phyloP scores from a whole-genome alignment of 2,888 invertebrate genomes.

The Melieria omissa region DNA sequence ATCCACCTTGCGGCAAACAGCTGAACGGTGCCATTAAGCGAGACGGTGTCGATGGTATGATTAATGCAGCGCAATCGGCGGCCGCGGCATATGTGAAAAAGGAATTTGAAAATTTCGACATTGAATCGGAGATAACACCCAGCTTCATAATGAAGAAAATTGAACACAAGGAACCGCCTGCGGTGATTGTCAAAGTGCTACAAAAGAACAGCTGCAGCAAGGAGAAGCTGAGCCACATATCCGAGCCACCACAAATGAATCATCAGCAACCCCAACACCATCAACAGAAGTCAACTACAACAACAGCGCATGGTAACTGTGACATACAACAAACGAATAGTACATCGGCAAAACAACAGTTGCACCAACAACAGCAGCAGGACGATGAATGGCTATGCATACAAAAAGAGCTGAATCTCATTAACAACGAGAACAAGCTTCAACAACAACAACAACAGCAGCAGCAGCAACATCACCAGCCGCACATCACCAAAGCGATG shows the following conservation, averaged over 20 bases:
- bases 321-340: too few relatives aligned
- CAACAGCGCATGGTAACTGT: neutral
- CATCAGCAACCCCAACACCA: neutral
- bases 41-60: slow-evolving; percentile 10
- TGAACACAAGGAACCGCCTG: slow-evolving; percentile 51
- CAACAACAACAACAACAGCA: slow-evolving; percentile 44
- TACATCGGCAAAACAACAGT: slow-evolving; percentile 11
- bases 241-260: neutral
- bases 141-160: slow-evolving; percentile 67
- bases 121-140: slow-evolving; percentile 66
- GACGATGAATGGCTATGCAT: slow-evolving; percentile 78
- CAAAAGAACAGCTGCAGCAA: slow-evolving; percentile 1
- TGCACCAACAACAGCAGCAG: slow-evolving; percentile 67
- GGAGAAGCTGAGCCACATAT: neutral
- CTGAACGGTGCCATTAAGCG: slow-evolving; percentile 22
- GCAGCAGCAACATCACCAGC: slow-evolving; percentile 48
- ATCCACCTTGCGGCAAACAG: slow-evolving; percentile 13
- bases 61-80: slow-evolving; percentile 25
- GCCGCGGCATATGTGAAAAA: slow-evolving; percentile 52
- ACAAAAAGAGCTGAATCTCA: slow-evolving; percentile 73
- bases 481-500: slow-evolving; percentile 34
- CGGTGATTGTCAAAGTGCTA: slow-evolving; percentile 5
- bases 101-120: slow-evolving; percentile 65
- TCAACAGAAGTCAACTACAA: slow-evolving; percentile 1
- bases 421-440: slow-evolving; percentile 46